Evolutionary conservation across 2,888 invertebrate species (phyloP), one percentile per base, ranked within the genome.

Genomic region (Cosmorhoe ocellata): DNA sequence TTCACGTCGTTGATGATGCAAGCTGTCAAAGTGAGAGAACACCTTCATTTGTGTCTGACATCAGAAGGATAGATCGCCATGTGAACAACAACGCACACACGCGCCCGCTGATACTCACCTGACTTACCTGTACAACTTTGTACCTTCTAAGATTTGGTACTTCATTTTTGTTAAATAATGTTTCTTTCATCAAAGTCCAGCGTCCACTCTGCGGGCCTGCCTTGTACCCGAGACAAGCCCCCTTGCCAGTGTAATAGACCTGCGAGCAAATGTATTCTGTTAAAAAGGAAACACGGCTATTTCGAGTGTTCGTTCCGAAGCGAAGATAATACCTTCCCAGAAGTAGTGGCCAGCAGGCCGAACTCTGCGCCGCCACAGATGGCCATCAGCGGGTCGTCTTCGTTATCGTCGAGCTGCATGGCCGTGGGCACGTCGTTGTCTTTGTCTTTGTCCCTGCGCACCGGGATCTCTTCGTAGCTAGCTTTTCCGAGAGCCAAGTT

Each of bases 301-400:
- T n/a, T 14, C 2, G 8, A 5, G 7, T 24, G 1, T 6, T 4
- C 7, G 6, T 4, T 1, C 1, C 1, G 24, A 24, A 1, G 24
- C 6, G 8, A 28, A 18, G 11, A 22, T 14, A 8, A 40, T 79
- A 95, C 95, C 91, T 96, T 96, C 58, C 98, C 98, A 42, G 94
- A 94, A n/a, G 92, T 89, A 4, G 97, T 97, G 66, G 94, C 93
- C 2, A 98, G 91, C 32, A 98, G 83, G 1, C 95, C 95, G 79
- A 99, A 98, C 67, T 98, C 98, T 80, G 97, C 98, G 18, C 98
- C 98, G 33, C 96, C 94, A 33, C 93, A 92, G 44, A 98, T 94
- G 38, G 92, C 92, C 8, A 92, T 86, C 0, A 96, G 91, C 64
- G 97, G 97, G 65, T 97, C 96, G 61, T 97, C 97, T 59, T 93